Base-by-base conservation (phyloP, 1,140 invertebrate genomes). In the Colletes latitarsis region DNA sequence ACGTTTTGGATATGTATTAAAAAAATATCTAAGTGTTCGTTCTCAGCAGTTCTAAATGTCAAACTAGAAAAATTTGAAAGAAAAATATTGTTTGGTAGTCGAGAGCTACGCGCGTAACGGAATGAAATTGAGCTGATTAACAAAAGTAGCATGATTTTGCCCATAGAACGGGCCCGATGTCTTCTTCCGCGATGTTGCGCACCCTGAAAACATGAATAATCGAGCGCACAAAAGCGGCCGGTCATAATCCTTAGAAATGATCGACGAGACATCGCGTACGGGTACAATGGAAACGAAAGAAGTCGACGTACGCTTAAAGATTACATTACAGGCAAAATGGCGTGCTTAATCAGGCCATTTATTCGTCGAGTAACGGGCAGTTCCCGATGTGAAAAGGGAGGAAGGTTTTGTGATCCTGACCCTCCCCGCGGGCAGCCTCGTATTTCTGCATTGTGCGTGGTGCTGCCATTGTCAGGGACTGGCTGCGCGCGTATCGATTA, bases 291-390 rank as follows among this genome's bases (percentile, higher is more conserved):
- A 46, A 21, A 66, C 71, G 74, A 78, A 70, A 75, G 62, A 75
- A 85, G 74, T 72, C 70, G 64, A 74, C 66, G 69, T 72, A 55
- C 64, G 85, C 73, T 82, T 83, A 89, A 82, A 85, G 85, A 89
- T 88, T 88, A 79, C 82, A 88, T 88, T 89, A 86, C 85, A 83
- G 63, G 82, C 85, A 89, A 89, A 88, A 88, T 89, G 86, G 87
- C 87, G 87, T 84, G 82, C 86, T 88, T 89, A 89, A 89, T 89
- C 88, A 89, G 85, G 73, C 85, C 86, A 88, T 89, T 89, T 89
- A 89, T 89, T 88, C 85, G 80, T 64, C 49, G 62, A 60, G 81
- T 62, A 77, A 85, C 80, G 70, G 66, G 60, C 77, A 21, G 55
- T 17, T 30, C 55, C 53, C 21, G 30, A 53, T 55, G 49, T 76